A percentile compares a stretch with the other conserved stretches of the same genome.
phyloP scores from a whole-genome alignment of 2,888 invertebrate genomes.

The Acleris emargana region DNA sequence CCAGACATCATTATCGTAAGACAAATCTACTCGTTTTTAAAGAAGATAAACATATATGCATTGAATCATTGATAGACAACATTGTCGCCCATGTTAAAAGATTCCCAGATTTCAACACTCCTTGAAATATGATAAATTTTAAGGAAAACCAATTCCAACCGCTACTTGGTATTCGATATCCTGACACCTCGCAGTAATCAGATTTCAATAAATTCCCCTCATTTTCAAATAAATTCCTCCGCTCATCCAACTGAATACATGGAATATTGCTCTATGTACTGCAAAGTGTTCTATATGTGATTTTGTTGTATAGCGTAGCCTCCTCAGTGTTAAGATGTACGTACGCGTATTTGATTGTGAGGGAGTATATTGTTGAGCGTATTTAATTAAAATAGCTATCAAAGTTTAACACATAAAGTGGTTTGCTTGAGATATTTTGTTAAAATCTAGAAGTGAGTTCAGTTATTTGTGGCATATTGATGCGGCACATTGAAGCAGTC shows the following conservation, averaged over 20 bases:
- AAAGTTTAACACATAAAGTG: too few relatives aligned
- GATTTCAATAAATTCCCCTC: conserved; percentile 18
- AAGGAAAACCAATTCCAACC: conserved; percentile 13
- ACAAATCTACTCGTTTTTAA: too few relatives aligned
- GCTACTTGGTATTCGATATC: conserved; percentile 16
- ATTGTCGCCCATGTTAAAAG: not conserved
- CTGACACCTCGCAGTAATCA: conserved; percentile 18
- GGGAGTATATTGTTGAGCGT: too few relatives aligned
- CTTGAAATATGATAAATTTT: conserved; percentile 3
- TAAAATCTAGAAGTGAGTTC: too few relatives aligned
- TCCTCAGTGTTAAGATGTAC: too few relatives aligned
- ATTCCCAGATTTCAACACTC: not conserved
- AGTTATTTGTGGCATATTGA: too few relatives aligned
- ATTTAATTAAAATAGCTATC: too few relatives aligned
- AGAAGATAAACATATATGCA: not conserved
- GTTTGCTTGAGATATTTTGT: too few relatives aligned
- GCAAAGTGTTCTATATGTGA: not conserved
- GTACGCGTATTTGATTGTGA: too few relatives aligned
- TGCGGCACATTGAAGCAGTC: too few relatives aligned
- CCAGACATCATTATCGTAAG: not conserved
- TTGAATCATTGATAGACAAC: not conserved
- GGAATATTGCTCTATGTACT: not conserved
- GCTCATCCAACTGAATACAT: not conserved
- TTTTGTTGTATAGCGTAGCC: not conserved
- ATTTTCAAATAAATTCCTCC: conserved; percentile 13